Conservation (phyloP, 35 echinoderm and acorn worm genomes). For the Eucidaris tribuloides region DNA sequence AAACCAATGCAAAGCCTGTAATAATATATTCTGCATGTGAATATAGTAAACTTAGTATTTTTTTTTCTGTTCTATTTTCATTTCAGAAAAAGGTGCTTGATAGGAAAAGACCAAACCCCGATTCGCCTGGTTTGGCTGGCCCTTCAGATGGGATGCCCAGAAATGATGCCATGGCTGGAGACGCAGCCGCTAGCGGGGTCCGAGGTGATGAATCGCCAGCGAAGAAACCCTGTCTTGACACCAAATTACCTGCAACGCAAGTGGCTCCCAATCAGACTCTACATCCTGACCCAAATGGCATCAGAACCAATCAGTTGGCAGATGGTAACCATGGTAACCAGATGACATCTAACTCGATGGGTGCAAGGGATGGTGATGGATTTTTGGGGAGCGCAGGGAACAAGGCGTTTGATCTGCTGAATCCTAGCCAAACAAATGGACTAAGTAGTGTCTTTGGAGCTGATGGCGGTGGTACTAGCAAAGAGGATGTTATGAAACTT, state of each 20-base stretch:
- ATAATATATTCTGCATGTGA: not conserved
- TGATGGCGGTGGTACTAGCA: not conserved
- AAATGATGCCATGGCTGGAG: not conserved
- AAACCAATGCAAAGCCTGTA: not conserved
- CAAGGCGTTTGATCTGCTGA: not conserved
- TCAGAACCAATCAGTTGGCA: not conserved
- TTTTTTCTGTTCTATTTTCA: not conserved
- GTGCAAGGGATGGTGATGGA: not conserved
- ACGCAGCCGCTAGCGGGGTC: not conserved
- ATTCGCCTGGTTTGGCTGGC: conserved; percentile 14
- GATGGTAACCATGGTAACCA: not conserved
- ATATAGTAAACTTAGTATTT: not conserved
- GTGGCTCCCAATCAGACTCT: not conserved
- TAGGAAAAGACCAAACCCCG: conserved; percentile 35
- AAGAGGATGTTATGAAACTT: conserved; percentile 1
- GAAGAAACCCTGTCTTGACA: conserved; percentile 16
- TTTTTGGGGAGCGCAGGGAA: not conserved
- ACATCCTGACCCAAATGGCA: not conserved
- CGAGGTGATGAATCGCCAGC: conserved; percentile 5
- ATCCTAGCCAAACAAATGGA: too few relatives aligned
- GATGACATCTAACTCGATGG: not conserved
- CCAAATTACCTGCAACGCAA: not conserved
- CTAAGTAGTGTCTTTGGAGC: too few relatives aligned
- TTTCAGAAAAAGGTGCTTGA: conserved; percentile 40
- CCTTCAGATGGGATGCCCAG: not conserved